Percentiles rank a stretch among this genome's conserved stretches.
Conservation (phyloP, 1,140 invertebrate species). For the Drosophila saltans region DNA sequence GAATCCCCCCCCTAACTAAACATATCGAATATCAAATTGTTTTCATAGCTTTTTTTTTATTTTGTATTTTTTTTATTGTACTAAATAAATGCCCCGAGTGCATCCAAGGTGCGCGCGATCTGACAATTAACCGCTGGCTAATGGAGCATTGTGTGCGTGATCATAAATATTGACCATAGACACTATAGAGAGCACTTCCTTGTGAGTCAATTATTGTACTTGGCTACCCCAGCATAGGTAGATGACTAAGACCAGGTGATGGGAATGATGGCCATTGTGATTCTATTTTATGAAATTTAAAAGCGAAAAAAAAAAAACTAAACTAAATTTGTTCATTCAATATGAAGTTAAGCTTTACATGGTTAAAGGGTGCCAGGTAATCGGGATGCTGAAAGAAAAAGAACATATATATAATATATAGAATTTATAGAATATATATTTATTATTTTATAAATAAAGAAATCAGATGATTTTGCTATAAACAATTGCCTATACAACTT, state of each 20-base stretch:
- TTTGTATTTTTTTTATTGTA: conserved; percentile 34
- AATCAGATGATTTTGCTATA: too few relatives aligned
- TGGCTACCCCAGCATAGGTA: background rate
- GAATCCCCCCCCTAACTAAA: conserved; percentile 35
- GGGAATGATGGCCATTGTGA: conserved; percentile 16
- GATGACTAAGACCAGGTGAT: conserved; percentile 32
- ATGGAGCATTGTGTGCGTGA: conserved; percentile 63
- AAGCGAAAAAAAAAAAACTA: background rate
- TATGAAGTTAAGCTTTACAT: conserved; percentile 54
- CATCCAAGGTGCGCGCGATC: conserved; percentile 35
- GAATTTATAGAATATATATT: too few relatives aligned
- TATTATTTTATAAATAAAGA: too few relatives aligned
- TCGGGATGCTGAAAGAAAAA: conserved; percentile 44
- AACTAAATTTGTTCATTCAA: background rate
- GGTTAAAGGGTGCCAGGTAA: conserved; percentile 49
- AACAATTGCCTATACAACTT: too few relatives aligned
- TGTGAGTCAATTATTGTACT: conserved; percentile 30
- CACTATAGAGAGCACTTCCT: conserved; percentile 46
- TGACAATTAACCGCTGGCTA: conserved; percentile 56
- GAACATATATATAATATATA: background rate
- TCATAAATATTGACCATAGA: conserved; percentile 59
- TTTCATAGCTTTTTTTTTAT: conserved; percentile 27
- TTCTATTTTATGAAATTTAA: background rate
- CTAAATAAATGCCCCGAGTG: conserved; percentile 51
- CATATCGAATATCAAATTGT: conserved; percentile 58